Percentiles rank a stretch among this genome's conserved stretches.
Evolutionary conservation across 1,140 invertebrate genomes (phyloP).

Genomic region (Lucilia cuprina): DNA sequence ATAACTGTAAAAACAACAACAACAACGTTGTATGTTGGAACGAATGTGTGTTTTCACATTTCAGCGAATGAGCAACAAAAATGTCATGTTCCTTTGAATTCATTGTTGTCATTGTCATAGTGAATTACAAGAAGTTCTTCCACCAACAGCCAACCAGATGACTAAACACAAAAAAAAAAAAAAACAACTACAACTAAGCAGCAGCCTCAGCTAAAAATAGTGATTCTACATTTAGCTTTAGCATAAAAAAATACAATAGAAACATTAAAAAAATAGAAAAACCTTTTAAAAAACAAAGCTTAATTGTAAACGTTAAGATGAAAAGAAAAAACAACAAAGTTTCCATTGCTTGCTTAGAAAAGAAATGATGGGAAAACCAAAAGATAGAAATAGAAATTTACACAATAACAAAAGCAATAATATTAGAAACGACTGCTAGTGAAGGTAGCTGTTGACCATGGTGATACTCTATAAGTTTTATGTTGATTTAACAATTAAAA

Average conservation of each 20-base stretch:
- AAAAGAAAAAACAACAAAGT: no score
- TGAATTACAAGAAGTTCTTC: neutral
- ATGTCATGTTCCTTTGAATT: conserved; percentile 1
- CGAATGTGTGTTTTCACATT: neutral
- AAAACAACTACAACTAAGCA: neutral
- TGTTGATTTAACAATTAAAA: no score
- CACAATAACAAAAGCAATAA: neutral
- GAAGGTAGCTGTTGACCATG: neutral
- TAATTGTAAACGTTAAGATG: conserved; percentile 12
- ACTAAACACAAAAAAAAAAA: conserved; percentile 8
- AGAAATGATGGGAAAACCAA: neutral
- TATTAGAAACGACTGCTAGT: neutral
- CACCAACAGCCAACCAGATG: neutral
- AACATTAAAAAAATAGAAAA: neutral
- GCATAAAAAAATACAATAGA: neutral
- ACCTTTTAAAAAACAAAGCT: conserved; percentile 7
- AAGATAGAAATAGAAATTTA: neutral
- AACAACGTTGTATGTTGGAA: neutral
- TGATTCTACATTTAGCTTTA: neutral
- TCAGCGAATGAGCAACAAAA: conserved; percentile 10
- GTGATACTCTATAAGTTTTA: no score
- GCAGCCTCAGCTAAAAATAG: neutral
- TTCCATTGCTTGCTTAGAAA: neutral
- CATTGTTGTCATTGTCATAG: conserved; percentile 1
- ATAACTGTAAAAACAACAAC: neutral